Base-by-base conservation (phyloP, 2,113 vertebrate genomes). In the Carassius carassius region DNA sequence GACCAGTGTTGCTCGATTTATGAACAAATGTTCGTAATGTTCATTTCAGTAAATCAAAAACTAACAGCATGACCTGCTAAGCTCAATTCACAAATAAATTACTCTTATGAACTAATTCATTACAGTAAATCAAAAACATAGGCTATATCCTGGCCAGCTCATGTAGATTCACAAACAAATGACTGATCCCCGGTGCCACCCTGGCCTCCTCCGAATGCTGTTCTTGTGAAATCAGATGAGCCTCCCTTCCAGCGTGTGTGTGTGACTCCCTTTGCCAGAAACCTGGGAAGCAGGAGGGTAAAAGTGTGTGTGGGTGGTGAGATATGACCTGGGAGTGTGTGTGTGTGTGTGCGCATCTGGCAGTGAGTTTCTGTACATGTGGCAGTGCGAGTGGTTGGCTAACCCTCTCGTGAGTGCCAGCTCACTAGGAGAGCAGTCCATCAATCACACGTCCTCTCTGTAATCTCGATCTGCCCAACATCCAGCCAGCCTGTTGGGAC, bases 331-430 rank as follows among this genome's bases (percentile, higher is more conserved):
- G 82, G 35, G 67, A 78, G 74, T 60, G 69, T 79, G 77, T 63
- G 77, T 89, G 76, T 77, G 83, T 83, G 86, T 78, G 79, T 51
- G 32, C 49, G 67, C 65, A 29, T 86, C 81, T 89, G 88, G 85
- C 83, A 80, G 76, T 29, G 54, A 44, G 23, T 37, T 84, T 77
- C 79, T 87, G 87, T 80, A 87, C 88, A 81, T 83, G 90, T 88
- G 82, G 88, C 86, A 87, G 69, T 86, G 81, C 82, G 67, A 78
- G 90, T 17, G 87, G 85, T 91, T 92, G 67, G 88, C 89, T 91
- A 86, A 88, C 90, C 91, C 88, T 90, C 86, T 92, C 90, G 77
- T 86, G 79, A 90, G 88, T 93, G 90, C 91, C 93, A 87, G 91
- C 91, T 78, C 85, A 86, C 90, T 91, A 86, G 85, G 77, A 91